Conservation (phyloP, 2,113 vertebrate genomes). For the Cinclus mexicanus region DNA sequence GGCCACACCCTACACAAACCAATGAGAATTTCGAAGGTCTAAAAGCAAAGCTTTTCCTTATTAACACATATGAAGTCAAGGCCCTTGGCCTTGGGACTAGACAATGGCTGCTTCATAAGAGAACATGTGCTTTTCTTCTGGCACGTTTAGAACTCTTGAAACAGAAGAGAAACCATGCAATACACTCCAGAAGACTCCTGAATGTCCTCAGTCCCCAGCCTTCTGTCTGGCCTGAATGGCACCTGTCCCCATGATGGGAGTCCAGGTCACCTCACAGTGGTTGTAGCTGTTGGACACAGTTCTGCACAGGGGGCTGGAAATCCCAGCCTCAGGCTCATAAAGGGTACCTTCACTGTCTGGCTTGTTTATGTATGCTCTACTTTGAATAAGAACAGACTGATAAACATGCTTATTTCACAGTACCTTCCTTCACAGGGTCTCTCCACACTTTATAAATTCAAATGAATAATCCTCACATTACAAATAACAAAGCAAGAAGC, state of each 20-base stretch:
- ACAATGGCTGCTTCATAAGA: background rate
- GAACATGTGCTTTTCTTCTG: background rate
- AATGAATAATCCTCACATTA: background rate
- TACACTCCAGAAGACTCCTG: fast-evolving
- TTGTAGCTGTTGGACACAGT: background rate
- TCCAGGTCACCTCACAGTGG: background rate
- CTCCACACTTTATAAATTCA: background rate
- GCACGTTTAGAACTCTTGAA: background rate
- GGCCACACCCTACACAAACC: background rate
- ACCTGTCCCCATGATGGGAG: background rate
- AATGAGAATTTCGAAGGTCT: background rate
- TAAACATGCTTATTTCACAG: background rate
- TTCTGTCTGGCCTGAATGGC: background rate
- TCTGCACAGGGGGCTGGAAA: background rate
- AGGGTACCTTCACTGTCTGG: background rate
- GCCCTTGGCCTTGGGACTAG: too few species aligned
- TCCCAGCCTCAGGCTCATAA: background rate
- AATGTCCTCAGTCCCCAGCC: background rate
- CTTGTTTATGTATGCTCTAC: background rate
- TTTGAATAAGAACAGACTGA: background rate
- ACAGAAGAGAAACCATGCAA: background rate
- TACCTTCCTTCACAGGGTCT: background rate
- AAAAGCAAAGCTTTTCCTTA: background rate
- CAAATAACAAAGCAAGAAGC: background rate
- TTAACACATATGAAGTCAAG: background rate